A percentile compares a stretch with the other conserved stretches of the same genome.
These are phyloP conservation scores for Lasioglossum villosulum DNA, from an alignment of 2,888 invertebrate species.

Conservation along the genomic window DNA sequence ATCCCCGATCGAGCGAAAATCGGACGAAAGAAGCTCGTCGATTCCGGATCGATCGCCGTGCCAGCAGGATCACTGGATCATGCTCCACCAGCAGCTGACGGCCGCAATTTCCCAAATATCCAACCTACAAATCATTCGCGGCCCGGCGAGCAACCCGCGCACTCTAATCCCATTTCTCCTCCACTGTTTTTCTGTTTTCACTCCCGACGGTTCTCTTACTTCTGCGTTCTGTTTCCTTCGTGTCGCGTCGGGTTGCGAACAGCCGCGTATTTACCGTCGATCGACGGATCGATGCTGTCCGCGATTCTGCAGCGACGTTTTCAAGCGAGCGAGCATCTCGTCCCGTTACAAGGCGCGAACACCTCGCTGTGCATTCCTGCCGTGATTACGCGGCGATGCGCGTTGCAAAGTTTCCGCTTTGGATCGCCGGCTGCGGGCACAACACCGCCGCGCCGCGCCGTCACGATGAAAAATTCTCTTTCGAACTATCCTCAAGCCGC, in stretches of 20 bases:
- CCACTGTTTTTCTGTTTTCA: not conserved
- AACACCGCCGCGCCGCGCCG: not conserved
- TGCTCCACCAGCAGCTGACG: constrained; percentile 48
- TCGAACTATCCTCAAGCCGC: not conserved
- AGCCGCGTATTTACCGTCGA: constrained; percentile 33
- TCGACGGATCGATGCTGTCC: constrained; percentile 35
- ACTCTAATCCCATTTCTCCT: constrained; percentile 50
- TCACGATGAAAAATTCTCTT: not conserved
- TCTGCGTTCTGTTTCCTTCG: not conserved
- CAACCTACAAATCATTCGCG: constrained; percentile 50
- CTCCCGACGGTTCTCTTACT: not conserved
- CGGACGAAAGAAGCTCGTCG: not conserved
- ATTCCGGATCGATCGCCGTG: constrained; percentile 20
- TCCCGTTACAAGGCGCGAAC: not conserved
- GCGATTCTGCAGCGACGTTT: not conserved
- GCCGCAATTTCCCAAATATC: constrained; percentile 57
- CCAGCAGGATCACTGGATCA: constrained; percentile 16
- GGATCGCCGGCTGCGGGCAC: not conserved
- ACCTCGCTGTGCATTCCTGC: constrained; percentile 20
- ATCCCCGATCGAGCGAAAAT: not conserved
- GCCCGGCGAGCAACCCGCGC: constrained; percentile 41
- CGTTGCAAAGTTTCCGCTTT: not conserved
- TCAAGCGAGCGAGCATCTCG: constrained; percentile 22
- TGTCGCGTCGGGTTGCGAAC: not conserved
- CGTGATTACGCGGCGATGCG: constrained; percentile 28